phyloP scores from a whole-genome alignment of 2,113 vertebrate species.

The Amazona vittata region DNA sequence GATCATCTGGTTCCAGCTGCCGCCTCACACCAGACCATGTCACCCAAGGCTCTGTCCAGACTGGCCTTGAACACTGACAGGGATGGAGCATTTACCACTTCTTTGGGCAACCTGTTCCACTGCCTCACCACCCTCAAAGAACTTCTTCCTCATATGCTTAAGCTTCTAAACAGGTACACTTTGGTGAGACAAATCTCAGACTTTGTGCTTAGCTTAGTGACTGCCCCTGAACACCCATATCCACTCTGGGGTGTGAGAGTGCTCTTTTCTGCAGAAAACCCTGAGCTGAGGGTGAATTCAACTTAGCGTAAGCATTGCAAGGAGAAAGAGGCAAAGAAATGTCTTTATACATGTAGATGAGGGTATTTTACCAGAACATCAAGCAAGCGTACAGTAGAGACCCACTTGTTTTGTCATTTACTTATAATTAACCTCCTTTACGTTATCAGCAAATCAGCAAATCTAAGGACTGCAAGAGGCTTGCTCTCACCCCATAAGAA shows the following conservation, averaged over 20 bases:
- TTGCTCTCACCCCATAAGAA: background rate
- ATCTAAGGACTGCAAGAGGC: background rate
- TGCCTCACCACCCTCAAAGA: background rate
- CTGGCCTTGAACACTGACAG: background rate
- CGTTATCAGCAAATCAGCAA: background rate
- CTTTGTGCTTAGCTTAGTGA: background rate
- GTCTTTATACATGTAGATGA: background rate
- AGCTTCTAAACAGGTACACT: background rate
- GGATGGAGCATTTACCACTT: background rate
- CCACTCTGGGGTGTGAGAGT: background rate
- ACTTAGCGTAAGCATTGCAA: background rate
- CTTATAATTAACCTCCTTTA: background rate
- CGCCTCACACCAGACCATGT: background rate
- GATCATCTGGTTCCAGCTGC: background rate
- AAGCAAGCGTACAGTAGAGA: background rate
- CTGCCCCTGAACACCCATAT: background rate
- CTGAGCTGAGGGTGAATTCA: background rate
- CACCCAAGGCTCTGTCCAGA: background rate
- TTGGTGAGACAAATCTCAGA: background rate
- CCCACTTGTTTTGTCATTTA: background rate
- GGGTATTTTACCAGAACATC: background rate
- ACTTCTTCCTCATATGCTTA: background rate
- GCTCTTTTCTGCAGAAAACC: background rate
- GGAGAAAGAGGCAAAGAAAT: background rate
- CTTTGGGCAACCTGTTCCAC: background rate